A percentile compares a stretch with the other conserved stretches of the same genome.
Conservation (phyloP, 2,797 vertebrate species). For the Manis crassicaudata region DNA sequence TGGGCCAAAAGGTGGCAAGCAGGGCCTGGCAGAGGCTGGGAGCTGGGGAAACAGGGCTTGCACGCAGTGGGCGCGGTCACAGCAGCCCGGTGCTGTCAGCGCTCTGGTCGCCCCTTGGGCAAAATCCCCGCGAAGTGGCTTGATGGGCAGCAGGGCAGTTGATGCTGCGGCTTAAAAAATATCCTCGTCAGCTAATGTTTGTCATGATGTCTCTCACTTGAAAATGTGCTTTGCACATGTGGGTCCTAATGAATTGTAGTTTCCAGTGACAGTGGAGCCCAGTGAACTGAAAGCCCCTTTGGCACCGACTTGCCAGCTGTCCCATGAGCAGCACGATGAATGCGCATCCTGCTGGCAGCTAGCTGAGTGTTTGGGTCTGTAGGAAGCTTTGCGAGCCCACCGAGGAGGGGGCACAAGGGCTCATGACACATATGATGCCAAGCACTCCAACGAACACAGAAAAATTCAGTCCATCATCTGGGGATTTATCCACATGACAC, state of each 20-base stretch:
- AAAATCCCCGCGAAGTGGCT: slow-evolving; percentile 43
- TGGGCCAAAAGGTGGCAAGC: neutral
- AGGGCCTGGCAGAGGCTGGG: too few species aligned
- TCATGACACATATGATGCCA: slow-evolving; percentile 53
- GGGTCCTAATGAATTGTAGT: slow-evolving; percentile 55
- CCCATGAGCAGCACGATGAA: neutral
- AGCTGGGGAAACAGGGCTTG: neutral
- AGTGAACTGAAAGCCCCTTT: slow-evolving; percentile 69
- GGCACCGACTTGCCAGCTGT: slow-evolving; percentile 60
- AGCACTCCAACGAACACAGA: slow-evolving; percentile 68
- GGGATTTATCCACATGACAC: slow-evolving; percentile 9
- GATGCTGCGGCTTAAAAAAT: slow-evolving; percentile 22
- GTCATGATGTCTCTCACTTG: slow-evolving; percentile 60
- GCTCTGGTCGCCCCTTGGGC: slow-evolving; percentile 44
- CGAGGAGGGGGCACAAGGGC: neutral
- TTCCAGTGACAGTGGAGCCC: slow-evolving; percentile 61
- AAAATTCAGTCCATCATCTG: slow-evolving; percentile 70
- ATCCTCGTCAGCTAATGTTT: slow-evolving; percentile 60
- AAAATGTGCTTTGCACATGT: slow-evolving; percentile 76
- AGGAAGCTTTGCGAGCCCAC: slow-evolving; percentile 11
- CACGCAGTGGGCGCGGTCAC: neutral
- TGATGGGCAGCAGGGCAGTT: neutral
- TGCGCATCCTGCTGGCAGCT: slow-evolving; percentile 34
- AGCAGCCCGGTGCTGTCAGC: neutral
- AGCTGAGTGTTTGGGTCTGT: neutral